phyloP scores from a whole-genome alignment of 2,797 vertebrate genomes.

The Eulemur rubriventer region DNA sequence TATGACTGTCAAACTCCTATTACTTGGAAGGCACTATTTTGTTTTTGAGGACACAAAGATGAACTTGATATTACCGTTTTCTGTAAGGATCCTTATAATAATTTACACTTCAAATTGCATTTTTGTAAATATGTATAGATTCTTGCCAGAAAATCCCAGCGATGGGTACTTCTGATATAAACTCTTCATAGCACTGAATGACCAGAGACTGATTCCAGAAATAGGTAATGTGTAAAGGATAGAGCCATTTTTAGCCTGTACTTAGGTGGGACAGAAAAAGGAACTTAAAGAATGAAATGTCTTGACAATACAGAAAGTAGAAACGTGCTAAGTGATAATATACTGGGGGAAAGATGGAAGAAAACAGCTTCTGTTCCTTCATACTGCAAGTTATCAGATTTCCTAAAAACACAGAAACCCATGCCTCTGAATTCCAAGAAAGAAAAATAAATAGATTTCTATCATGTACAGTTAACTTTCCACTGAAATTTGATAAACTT shows the following conservation, averaged over 20 bases:
- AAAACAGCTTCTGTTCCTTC: not conserved
- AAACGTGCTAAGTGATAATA: not conserved
- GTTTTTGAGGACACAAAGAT: not conserved
- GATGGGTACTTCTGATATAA: not conserved
- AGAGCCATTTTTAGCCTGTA: not conserved
- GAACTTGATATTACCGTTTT: not conserved
- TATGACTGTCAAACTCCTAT: not conserved
- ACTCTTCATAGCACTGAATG: not conserved
- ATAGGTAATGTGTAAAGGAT: not conserved
- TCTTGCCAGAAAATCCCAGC: not conserved
- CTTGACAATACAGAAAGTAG: not conserved
- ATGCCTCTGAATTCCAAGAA: not conserved
- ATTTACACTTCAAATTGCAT: not conserved
- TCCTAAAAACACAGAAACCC: not conserved
- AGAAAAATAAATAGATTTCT: not conserved
- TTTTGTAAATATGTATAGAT: not conserved
- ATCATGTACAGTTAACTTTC: not conserved
- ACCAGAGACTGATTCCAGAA: not conserved
- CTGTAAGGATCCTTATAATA: not conserved
- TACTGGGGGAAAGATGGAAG: not conserved
- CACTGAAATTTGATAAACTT: not conserved
- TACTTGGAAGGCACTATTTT: not conserved
- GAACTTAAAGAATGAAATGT: not conserved
- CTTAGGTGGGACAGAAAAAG: not conserved
- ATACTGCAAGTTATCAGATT: not conserved